A percentile compares a stretch with the other conserved stretches of the same genome.
phyloP scores from a whole-genome alignment of 2,888 invertebrate genomes.

The Nysson spinosus region DNA sequence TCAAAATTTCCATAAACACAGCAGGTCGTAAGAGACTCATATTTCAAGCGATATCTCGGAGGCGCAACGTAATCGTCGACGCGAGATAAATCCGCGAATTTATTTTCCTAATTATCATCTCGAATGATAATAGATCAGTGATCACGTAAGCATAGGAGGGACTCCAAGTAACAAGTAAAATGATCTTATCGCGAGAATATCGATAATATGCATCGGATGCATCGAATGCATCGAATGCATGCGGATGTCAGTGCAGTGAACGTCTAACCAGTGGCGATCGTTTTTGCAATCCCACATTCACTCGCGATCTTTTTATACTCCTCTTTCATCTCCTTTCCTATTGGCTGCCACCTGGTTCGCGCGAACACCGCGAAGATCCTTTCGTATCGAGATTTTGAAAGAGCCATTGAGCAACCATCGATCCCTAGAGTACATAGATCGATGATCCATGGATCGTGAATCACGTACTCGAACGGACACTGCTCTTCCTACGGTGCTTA shows the following conservation, averaged over 20 bases:
- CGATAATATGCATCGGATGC: neutral
- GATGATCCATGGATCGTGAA: constrained; percentile 30
- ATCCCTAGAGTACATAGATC: constrained; percentile 24
- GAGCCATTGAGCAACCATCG: constrained; percentile 40
- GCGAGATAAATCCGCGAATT: too few species aligned
- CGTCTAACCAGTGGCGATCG: constrained; percentile 34
- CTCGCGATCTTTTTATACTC: constrained; percentile 14
- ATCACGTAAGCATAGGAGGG: too few species aligned
- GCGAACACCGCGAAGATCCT: constrained; percentile 5
- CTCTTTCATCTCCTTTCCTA: neutral
- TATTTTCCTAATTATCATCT: neutral
- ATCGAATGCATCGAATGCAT: neutral
- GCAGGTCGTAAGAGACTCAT: too few species aligned
- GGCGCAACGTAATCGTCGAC: too few species aligned
- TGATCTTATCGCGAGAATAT: constrained; percentile 7
- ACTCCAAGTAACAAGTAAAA: neutral
- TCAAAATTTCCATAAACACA: too few species aligned
- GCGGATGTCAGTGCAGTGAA: constrained; percentile 21
- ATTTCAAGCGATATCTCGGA: too few species aligned
- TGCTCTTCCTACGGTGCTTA: constrained; percentile 19
- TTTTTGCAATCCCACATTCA: constrained; percentile 41
- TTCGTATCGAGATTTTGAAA: constrained; percentile 40
- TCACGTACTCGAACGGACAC: constrained; percentile 36
- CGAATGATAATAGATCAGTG: neutral
- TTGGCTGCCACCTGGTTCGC: neutral